These are phyloP conservation scores for Chymomyza caudatula DNA, from an alignment of 2,888 invertebrate species.

Conservation along the genomic window DNA sequence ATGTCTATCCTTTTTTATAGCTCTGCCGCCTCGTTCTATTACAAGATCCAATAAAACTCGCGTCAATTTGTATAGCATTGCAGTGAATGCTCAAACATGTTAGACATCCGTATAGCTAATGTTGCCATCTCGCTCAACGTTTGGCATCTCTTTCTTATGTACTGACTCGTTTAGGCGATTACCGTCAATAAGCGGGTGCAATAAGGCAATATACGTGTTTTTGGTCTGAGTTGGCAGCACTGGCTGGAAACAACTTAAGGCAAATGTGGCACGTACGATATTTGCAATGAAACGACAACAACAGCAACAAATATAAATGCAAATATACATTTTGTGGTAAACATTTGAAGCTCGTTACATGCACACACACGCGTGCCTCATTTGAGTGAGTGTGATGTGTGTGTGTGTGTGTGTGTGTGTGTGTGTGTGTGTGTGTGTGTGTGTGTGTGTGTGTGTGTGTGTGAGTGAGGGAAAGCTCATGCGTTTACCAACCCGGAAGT, in stretches of 20 bases:
- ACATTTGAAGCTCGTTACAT: conserved; percentile 62
- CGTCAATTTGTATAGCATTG: conserved; percentile 9
- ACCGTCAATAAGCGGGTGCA: conserved; percentile 11
- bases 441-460: neutral
- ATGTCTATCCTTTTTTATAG: conserved; percentile 3
- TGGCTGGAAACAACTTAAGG: conserved; percentile 26
- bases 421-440: conserved; percentile 9
- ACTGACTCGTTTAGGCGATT: conserved; percentile 8
- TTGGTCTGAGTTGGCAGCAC: neutral
- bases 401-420: neutral
- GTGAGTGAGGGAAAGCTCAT: no score
- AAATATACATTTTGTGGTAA: conserved; percentile 63
- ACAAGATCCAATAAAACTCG: neutral
- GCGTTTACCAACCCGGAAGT: conserved; percentile 55
- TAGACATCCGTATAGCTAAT: neutral
- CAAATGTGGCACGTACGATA: conserved; percentile 59
- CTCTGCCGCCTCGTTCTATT: neutral
- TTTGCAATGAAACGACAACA: conserved; percentile 41
- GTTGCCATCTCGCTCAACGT: neutral
- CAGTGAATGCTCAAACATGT: neutral
- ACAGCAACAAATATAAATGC: conserved; percentile 53
- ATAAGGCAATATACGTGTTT: neutral
- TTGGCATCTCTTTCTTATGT: neutral
- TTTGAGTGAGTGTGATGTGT: no score
- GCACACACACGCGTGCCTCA: conserved; percentile 16